These are phyloP conservation scores for Melanotaenia trifasciata DNA, from an alignment of 2,797 vertebrate genomes.

Conservation along the genomic window DNA sequence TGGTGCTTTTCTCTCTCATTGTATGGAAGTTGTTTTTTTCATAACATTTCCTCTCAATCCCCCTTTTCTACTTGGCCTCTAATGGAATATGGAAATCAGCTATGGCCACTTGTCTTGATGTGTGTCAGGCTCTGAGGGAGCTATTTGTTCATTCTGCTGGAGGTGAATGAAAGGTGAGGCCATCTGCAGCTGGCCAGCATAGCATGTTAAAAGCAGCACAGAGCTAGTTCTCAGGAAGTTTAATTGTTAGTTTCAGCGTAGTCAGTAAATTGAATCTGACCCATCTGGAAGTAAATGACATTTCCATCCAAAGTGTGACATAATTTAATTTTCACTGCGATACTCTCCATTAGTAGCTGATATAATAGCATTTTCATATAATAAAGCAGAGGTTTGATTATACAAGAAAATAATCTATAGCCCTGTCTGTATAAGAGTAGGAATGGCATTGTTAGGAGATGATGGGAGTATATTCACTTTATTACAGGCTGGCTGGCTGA, in stretches of 20 bases:
- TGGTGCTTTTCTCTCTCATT: constrained; percentile 10
- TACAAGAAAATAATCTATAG: constrained; percentile 4
- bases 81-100: constrained; percentile 70
- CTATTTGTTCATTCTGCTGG: constrained; percentile 48
- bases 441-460: constrained; percentile 7
- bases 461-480: constrained; percentile 3
- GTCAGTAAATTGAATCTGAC: constrained; percentile 10
- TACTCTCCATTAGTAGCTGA: constrained; percentile 12
- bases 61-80: constrained; percentile 50
- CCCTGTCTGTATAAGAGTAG: constrained; percentile 6
- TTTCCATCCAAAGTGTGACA: constrained; percentile 22
- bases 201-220: constrained; percentile 33
- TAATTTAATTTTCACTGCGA: neutral
- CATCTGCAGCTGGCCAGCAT: constrained; percentile 61
- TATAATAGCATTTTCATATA: constrained; percentile 5
- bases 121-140: constrained; percentile 60
- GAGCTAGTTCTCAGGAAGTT: constrained; percentile 57
- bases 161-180: constrained; percentile 71
- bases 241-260: constrained; percentile 22
- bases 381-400: constrained; percentile 16
- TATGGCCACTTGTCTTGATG: constrained; percentile 58
- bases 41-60: constrained; percentile 36
- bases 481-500: constrained; percentile 10
- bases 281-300: constrained; percentile 21
- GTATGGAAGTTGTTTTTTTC: constrained; percentile 9